phyloP scores from a whole-genome alignment of 2,113 vertebrate genomes.

The Saguinus midas region DNA sequence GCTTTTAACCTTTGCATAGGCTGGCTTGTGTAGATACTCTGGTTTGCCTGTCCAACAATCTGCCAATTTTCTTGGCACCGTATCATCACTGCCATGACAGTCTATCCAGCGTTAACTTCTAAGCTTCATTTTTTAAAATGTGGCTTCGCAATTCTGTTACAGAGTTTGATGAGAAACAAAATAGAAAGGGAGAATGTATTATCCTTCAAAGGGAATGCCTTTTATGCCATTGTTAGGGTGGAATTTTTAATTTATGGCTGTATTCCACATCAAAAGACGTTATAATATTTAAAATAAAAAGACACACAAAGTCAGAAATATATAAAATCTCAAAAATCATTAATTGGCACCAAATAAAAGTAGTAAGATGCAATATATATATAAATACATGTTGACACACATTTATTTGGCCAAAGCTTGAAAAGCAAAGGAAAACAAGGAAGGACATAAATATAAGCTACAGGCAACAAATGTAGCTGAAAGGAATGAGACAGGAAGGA shows the following conservation, averaged over 20 bases:
- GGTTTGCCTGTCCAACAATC: constrained; percentile 41
- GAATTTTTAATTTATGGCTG: neutral
- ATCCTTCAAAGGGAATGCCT: neutral
- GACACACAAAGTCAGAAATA: neutral
- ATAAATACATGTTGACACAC: neutral
- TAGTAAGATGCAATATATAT: neutral
- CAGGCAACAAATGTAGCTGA: constrained; percentile 53
- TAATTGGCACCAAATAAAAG: neutral
- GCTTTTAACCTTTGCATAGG: constrained; percentile 43
- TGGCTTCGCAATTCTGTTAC: neutral
- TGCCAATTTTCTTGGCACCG: neutral
- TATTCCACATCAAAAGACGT: neutral
- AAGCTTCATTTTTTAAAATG: neutral
- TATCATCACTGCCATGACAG: neutral
- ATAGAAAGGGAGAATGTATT: neutral
- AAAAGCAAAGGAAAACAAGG: constrained; percentile 4
- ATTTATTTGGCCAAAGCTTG: neutral
- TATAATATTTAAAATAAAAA: neutral
- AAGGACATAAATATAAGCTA: constrained; percentile 28
- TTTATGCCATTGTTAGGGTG: neutral
- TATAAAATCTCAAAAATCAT: neutral
- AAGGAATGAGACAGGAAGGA: constrained; percentile 20
- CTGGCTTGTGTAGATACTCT: constrained; percentile 29
- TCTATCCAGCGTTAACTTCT: neutral
- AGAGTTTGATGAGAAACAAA: neutral